Evolutionary conservation across 2,113 vertebrate species (phyloP), one percentile per base, ranked within the genome.

Genomic region (Cichladusa arquata): DNA sequence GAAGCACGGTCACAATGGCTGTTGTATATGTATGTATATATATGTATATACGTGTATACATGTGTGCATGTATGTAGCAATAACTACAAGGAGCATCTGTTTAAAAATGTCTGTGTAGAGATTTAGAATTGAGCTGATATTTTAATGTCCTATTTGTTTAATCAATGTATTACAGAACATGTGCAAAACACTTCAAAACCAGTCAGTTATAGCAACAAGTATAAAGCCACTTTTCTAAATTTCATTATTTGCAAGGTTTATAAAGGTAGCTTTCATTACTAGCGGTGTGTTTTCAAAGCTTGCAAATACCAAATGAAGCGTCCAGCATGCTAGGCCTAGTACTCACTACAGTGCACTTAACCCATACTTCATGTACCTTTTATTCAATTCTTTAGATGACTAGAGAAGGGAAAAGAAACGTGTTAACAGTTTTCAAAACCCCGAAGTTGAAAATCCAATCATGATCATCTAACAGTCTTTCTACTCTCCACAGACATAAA

Each of bases 371-470:
- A 87, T 94, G 91, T 98, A 98, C 98, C 98, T 98, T 97, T 98
- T 97, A 97, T 98, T 98, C 95, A 98, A 95, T 94, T 98, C 98
- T 92, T 98, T 98, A 88, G 98, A 98, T 14, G 97, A 97, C 98
- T 98, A 93, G 73, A 91, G 19, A 64, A 96, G 54, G 64, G 51
- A 77, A 92, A 69, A 87, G 93, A 34, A 77, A 97, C 29, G 80
- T 14, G 18, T 84, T 97, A 98, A 92, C 48, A 86, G 61, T 61
- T 95, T 76, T 87, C 53, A 81, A 90, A 83, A 57, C 13, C 9
- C 50, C 23, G 36, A 51, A 87, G 44, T 34, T 78, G 53, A 62
- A 76, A 23, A 91, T 16, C 25, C 11, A 26, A 2, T 72, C 29
- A 47, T 81, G 31, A 14, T 36, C 24, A 45, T 89, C 33, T 80